Evolutionary conservation across 1,140 invertebrate genomes (phyloP).

Genomic region (Lordiphosa collinella): DNA sequence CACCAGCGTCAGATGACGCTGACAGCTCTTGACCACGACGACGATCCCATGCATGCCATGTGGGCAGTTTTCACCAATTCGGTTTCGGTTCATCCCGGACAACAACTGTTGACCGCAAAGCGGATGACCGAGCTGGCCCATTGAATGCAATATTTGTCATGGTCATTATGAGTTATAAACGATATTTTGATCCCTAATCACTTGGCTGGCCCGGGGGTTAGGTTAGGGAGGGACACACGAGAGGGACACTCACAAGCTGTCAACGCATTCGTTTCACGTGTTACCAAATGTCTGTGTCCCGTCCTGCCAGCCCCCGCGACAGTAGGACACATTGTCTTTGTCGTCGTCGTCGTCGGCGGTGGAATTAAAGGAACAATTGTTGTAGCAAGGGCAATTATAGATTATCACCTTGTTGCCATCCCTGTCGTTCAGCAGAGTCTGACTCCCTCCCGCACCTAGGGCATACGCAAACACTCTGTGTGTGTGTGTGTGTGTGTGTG

Average conservation of each 20-base stretch:
- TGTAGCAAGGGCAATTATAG: constrained; percentile 69
- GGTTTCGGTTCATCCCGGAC: background rate
- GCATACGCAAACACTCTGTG: background rate
- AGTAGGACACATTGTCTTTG: constrained; percentile 51
- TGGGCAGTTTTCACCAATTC: constrained; percentile 16
- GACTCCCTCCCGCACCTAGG: constrained; percentile 22
- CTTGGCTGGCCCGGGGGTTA: constrained; percentile 21
- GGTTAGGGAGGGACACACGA: background rate
- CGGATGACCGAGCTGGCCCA: too few relatives aligned
- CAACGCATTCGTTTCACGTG: constrained; percentile 72
- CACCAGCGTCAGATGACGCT: constrained; percentile 34
- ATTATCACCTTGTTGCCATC: constrained; percentile 56
- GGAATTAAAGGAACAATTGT: constrained; percentile 70
- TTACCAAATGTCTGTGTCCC: constrained; percentile 64
- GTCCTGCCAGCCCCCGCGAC: constrained; percentile 31
- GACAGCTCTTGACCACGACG: constrained; percentile 21
- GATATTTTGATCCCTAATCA: constrained; percentile 75
- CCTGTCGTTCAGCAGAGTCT: constrained; percentile 4
- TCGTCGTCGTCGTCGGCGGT: constrained; percentile 29
- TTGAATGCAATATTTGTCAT: constrained; percentile 69
- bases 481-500: constrained; percentile 5
- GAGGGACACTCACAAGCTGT: constrained; percentile 55
- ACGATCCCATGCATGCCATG: constrained; percentile 30
- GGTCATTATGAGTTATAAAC: constrained; percentile 76
- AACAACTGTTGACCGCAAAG: constrained; percentile 45